Evolutionary conservation across 1,140 invertebrate genomes (phyloP).

Genomic region (Ptiloglossa arizonensis): DNA sequence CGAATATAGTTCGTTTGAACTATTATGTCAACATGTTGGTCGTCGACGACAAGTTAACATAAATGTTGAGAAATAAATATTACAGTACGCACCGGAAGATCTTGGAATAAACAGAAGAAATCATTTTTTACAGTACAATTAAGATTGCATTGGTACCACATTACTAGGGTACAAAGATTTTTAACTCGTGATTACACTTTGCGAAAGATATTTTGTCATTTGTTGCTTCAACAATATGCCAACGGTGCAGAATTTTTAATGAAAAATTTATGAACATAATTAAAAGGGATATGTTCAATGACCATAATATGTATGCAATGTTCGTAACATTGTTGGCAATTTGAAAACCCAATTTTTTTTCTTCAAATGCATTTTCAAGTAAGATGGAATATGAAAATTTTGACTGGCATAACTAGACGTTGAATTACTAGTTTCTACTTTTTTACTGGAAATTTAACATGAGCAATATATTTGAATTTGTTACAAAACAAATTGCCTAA

Average conservation of each 20-base stretch:
- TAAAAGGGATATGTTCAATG: conserved; percentile 8
- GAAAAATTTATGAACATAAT: conserved; percentile 18
- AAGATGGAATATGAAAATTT: neutral
- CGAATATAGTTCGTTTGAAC: too few relatives aligned
- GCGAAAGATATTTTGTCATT: conserved; percentile 18
- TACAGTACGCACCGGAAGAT: neutral
- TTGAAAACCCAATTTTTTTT: neutral
- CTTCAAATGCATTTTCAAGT: neutral
- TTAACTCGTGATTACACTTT: neutral
- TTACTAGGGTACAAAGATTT: conserved; percentile 8
- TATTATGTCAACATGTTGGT: conserved; percentile 14
- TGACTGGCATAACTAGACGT: neutral
- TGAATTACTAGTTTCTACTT: neutral
- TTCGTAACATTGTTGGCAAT: neutral
- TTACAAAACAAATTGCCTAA: neutral
- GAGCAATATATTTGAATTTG: neutral
- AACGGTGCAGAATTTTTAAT: conserved; percentile 16
- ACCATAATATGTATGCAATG: neutral
- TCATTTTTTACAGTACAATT: conserved; percentile 4
- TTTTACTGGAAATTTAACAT: neutral
- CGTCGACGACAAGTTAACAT: conserved; percentile 1
- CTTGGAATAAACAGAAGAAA: neutral
- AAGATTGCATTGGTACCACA: conserved; percentile 4
- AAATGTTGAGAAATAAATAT: neutral
- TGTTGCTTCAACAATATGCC: conserved; percentile 11